Base-by-base conservation (phyloP, 30 jellyfish, hydroid and myxozoan genomes). In the Chironex yamaguchii region DNA sequence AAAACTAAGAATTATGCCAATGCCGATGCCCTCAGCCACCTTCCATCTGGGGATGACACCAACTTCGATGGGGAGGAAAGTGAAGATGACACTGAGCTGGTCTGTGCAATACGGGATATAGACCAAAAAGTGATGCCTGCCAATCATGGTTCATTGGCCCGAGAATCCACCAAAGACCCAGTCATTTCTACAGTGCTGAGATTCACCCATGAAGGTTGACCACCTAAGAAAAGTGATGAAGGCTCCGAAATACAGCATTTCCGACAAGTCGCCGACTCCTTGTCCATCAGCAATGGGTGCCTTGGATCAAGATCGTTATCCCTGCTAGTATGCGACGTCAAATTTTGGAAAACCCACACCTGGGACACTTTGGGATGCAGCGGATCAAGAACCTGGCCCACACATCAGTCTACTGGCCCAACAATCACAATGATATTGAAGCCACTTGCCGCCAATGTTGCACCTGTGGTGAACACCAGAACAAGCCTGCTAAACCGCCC, bases 281-380 rank as follows among this genome's bases (percentile, higher is more conserved):
- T 73, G 51, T 1, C 87, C 36, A 32, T 52, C 1, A 2, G 26
- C 6, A 24, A 73, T 42, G 85, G 87, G 30, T 42, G 87, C 85
- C 6, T 71, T 3, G 87, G 3, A 29, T 49, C 36, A 36, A 77
- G 3, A 29, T 34, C 32, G 79, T 26, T 27, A 74, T 74, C 33
- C 89, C 89, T 2, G 33, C 4, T 42, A 24, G 2, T 2, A 3
- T 77, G 29, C 87, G 51, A 29, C 29, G 3, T 17, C 84, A 77
- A 54, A 49, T 77, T 14, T 84, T 72, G 2, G 79, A 72, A 31
- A n/a, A 31, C n/a, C 79, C 70, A 31, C 91, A 82, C 23, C 85
- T 63, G 2, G 92, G 93, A 13, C 93, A 82, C 34, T 2, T 68
- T 2, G 92, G 93, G n/a, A 82, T 82, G 58, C 78, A 67, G 49